Base-by-base conservation (phyloP, 2,113 vertebrate genomes). In the Atherinomorus stipes region DNA sequence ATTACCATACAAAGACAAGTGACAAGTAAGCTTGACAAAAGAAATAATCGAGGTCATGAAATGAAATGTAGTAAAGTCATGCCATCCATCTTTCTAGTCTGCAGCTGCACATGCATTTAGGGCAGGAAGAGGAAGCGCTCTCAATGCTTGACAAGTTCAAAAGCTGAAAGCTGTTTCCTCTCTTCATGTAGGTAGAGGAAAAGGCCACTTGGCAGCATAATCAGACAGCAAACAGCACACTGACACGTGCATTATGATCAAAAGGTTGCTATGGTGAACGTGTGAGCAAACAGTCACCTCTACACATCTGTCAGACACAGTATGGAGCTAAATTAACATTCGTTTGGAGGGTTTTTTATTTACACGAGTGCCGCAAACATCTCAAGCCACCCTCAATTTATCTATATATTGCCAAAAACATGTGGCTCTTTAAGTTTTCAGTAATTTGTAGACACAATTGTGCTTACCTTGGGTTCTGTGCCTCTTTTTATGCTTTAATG, bases 21-120 rank as follows among this genome's bases (percentile, higher is more conserved):
- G 25, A 42, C 52, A 42, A n/a, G 64, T 42, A 11, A 45, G 51
- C 26, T 51, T 37, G 52, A 47, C 10, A 16, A 28, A 21, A 44
- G 31, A 42, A 53, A 66, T 37, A 59, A 50, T 50, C 12, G 44
- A 49, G 67, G 67, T 60, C 31, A 19, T 37, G 45, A 51, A 70
- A 59, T 25, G 31, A 59, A 42, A 51, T 7, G 45, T 7, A 25
- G 42, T 22, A 56, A 28, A 45, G 51, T 26, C 57, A 47, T 34
- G 34, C 54, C 64, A 28, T 49, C 51, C 57, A 19, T 61, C 49
- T 47, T 45, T 61, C 40, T 50, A 18, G 23, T 44, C 25, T n/a
- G 5, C 47, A 23, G 0, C 37, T 42, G 64, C 26, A 21, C 16
- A n/a, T 21, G 4, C 11, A 13, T 31, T 5, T 38, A 34, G 18